These are phyloP conservation scores for Leptinotarsa peninsularis DNA, from an alignment of 2,888 invertebrate genomes.

Conservation along the genomic window DNA sequence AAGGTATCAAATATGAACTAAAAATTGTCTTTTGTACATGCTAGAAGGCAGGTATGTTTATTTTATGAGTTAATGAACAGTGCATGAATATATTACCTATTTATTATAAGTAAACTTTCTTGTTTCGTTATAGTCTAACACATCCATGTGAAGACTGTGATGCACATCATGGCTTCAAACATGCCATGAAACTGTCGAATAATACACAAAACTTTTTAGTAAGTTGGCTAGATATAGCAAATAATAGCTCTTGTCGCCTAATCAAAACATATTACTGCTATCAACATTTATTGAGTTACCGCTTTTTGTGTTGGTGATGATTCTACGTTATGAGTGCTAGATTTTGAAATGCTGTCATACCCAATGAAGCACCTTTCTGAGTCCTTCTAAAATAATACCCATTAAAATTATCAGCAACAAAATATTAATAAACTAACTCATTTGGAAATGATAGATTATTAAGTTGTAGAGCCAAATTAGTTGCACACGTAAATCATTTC, in stretches of 20 bases:
- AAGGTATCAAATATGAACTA: too few species aligned
- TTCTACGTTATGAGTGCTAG: conserved; percentile 13
- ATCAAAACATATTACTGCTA: conserved; percentile 39
- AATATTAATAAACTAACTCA: neutral
- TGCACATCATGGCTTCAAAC: conserved; percentile 95
- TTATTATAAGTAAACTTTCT: conserved; percentile 25
- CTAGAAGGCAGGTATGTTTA: too few species aligned
- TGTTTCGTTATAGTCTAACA: conserved; percentile 70
- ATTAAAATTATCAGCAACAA: neutral
- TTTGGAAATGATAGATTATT: neutral
- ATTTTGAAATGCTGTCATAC: neutral
- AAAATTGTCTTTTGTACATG: too few species aligned
- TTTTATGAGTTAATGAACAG: neutral
- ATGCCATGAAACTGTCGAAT: conserved; percentile 90
- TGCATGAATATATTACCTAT: neutral
- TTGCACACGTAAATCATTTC: too few species aligned
- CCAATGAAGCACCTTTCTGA: neutral
- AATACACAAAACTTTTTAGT: conserved; percentile 88
- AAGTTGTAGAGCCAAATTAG: neutral
- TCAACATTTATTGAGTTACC: conserved; percentile 32
- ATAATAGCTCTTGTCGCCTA: conserved; percentile 5
- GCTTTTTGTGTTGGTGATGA: conserved; percentile 12
- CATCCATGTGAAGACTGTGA: conserved; percentile 82
- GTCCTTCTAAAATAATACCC: neutral
- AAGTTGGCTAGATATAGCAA: conserved; percentile 68